Conservation (phyloP, 2,113 vertebrate species). For the Orthochromis indermauri region DNA sequence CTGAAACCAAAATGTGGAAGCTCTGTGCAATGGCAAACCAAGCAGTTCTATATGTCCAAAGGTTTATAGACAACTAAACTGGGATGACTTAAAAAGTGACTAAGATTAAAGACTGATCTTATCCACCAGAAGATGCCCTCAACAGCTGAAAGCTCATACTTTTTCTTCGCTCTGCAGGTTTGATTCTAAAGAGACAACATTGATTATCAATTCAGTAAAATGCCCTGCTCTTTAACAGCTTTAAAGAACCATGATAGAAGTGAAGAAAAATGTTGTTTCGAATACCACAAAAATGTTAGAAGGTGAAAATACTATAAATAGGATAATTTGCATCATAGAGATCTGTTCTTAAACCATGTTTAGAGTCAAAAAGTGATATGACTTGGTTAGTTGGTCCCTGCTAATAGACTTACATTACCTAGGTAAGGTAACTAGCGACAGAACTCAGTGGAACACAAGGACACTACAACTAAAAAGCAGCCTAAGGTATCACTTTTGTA, state of each 20-base stretch:
- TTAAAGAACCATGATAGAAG: neutral
- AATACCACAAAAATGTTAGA: neutral
- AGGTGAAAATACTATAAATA: neutral
- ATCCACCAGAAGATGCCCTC: neutral
- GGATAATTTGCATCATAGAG: neutral
- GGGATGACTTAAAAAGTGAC: neutral
- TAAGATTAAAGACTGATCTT: neutral
- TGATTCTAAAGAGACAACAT: neutral
- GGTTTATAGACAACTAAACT: neutral
- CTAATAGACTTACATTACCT: neutral
- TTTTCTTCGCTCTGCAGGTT: neutral
- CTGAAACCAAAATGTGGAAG: neutral
- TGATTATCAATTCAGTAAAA: neutral
- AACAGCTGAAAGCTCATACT: neutral
- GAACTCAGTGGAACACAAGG: neutral
- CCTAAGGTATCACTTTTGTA: accelerated
- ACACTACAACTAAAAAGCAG: neutral
- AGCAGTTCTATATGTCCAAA: neutral
- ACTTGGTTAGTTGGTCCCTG: neutral
- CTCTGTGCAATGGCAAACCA: neutral
- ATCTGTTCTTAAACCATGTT: neutral
- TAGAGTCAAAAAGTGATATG: neutral
- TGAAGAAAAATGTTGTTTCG: neutral
- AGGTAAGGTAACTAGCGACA: neutral
- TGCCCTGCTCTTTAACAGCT: neutral